Evolutionary conservation across 2,797 vertebrate species (phyloP), one percentile per base, ranked within the genome.

Genomic region (Ceryle rudis): DNA sequence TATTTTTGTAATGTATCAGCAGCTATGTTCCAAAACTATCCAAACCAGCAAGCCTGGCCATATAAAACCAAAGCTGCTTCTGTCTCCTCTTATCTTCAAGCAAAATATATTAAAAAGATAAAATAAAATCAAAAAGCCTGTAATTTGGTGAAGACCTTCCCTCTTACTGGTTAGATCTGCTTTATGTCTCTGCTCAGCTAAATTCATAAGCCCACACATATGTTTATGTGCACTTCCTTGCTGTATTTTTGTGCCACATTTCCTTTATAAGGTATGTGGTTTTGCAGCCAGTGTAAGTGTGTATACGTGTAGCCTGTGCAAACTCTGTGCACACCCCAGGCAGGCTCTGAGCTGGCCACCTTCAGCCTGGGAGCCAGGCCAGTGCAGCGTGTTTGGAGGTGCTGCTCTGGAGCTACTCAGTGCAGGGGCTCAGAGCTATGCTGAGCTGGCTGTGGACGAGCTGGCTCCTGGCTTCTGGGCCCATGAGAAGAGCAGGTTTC

Each of bases 381-480:
- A 15, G 65, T 1, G 3, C 10, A 6, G 46, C 3, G 0, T 8
- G 10, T 12, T 6, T 0, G 6, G 3, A 21, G 55, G 17, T 0
- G 2, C 60, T 41, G 52, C 74, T 44, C 33, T 8, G 25, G 54
- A 35, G 28, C 46, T 58, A 2, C 23, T 1, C 1, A 31, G 1
- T 13, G 23, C 60, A 4, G 17, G n/a, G 33, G 10, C 33, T 49
- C 10, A 3, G 26, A 13, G 44, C 12, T 20, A 0, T 3, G 9
- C 25, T 0, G 0, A 8, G 23, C 49, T 29, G 37, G 29, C 75
- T 46, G 25, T 39, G 52, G 9, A 35, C 65, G 44, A 70, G 31
- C 62, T 55, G 26, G 6, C 9, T 23, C 8, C 13, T 2, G 2
- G n/a, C n/a, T 21, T 7, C 26, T 2, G 1, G 13, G 41, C 17